Percentiles rank a stretch among this genome's conserved stretches.
Evolutionary conservation across 37 sponge, comb jelly and placozoan species (phyloP).

Genomic region (Tethya wilhelma): DNA sequence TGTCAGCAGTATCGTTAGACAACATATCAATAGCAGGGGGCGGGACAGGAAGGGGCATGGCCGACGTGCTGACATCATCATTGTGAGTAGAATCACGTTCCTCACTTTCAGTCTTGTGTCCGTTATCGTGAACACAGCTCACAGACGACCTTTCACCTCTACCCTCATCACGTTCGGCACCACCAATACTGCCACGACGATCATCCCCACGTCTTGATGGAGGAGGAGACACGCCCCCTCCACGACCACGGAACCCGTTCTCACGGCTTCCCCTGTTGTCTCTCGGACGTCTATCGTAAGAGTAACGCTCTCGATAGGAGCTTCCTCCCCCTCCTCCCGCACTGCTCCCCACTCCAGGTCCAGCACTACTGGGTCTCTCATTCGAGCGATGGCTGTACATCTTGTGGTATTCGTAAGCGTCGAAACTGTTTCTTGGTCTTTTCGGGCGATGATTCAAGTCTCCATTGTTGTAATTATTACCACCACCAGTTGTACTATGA

Average conservation of each 20-base stretch:
- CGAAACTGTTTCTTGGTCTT: constrained; percentile 34
- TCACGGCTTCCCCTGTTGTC: not conserved
- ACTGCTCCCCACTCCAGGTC: not conserved
- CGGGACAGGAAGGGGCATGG: constrained; percentile 8
- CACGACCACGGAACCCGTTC: not conserved
- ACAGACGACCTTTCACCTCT: not conserved
- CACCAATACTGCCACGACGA: not conserved
- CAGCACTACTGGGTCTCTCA: not conserved
- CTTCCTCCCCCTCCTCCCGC: not conserved
- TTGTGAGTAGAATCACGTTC: not conserved
- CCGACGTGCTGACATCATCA: not conserved
- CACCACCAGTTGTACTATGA: not conserved
- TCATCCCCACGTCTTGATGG: not conserved
- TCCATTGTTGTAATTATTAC: constrained; percentile 2
- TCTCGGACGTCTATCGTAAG: not conserved
- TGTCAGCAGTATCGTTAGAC: constrained; percentile 35
- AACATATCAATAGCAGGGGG: constrained; percentile 4
- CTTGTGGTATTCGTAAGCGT: constrained; percentile 33
- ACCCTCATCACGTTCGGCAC: not conserved
- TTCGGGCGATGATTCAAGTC: constrained; percentile 36
- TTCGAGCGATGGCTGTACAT: constrained; percentile 9
- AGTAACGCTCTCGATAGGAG: not conserved
- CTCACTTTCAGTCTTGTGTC: not conserved
- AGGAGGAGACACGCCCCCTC: not conserved
- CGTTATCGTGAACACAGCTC: not conserved